Conservation (phyloP, 2,113 vertebrate genomes). For the Rhombomys opimus region DNA sequence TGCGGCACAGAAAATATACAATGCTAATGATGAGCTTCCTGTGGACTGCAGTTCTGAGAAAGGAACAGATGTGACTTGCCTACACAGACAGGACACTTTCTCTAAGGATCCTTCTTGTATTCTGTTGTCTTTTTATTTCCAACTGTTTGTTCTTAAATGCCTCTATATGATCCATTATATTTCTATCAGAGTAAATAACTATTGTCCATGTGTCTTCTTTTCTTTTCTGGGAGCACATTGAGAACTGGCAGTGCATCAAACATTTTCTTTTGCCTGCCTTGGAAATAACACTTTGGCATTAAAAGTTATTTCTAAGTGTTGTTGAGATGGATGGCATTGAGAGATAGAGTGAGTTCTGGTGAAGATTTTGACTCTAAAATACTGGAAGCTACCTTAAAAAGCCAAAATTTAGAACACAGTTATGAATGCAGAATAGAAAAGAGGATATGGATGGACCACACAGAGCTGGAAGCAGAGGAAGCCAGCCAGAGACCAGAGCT, state of each 20-base stretch:
- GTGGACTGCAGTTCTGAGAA: background rate
- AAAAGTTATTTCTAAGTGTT: background rate
- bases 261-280: background rate
- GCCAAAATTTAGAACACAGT: background rate
- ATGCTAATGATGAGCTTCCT: background rate
- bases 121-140: background rate
- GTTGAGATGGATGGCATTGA: background rate
- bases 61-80: background rate
- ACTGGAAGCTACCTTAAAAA: background rate
- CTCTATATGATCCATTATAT: background rate
- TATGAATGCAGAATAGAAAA: background rate
- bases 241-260: background rate
- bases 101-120: background rate
- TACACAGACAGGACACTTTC: rapidly evolving
- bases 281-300: background rate
- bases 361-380: background rate
- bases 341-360: background rate
- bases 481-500: background rate
- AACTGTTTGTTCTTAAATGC: background rate
- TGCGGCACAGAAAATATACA: no score
- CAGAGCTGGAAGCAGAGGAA: rapidly evolving
- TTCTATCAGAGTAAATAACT: background rate
- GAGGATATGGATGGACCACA: background rate
- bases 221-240: background rate
- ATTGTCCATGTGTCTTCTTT: background rate